Evolutionary conservation across 2,797 vertebrate species (phyloP).

Genomic region (Cossypha caffra): DNA sequence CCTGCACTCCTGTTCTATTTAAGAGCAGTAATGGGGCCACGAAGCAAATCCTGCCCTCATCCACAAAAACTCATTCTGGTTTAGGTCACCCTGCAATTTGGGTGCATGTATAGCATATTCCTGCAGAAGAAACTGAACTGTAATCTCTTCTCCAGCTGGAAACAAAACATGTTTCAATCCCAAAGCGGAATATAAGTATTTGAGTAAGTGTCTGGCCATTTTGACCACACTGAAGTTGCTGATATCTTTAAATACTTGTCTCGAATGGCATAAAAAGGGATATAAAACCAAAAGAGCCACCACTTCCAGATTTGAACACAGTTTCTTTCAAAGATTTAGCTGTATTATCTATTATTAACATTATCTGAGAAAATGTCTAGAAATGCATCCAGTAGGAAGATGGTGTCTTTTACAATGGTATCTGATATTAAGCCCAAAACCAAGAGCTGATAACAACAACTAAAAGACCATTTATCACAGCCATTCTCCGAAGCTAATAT

Average conservation of each 20-base stretch:
- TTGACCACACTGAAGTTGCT: neutral
- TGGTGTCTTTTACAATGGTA: rapidly evolving
- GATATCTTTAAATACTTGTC: neutral
- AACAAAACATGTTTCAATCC: neutral
- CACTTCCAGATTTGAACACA: neutral
- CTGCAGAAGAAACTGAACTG: neutral
- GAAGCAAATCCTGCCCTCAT: neutral
- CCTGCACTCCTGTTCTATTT: neutral
- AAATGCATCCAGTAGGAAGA: neutral
- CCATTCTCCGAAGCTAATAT: neutral
- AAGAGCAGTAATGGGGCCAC: neutral
- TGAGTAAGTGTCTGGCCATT: rapidly evolving
- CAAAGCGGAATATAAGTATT: neutral
- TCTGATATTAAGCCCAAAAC: neutral
- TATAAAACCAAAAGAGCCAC: neutral
- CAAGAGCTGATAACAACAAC: neutral
- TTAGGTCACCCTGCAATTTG: neutral
- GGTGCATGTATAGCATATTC: neutral
- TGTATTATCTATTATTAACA: neutral
- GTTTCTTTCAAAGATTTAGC: neutral
- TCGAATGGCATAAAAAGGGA: neutral
- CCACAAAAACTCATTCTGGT: neutral
- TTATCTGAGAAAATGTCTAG: neutral
- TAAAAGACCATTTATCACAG: neutral
- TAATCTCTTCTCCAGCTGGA: neutral